Conservation (phyloP, 2,113 vertebrate species). For the Morone saxatilis region DNA sequence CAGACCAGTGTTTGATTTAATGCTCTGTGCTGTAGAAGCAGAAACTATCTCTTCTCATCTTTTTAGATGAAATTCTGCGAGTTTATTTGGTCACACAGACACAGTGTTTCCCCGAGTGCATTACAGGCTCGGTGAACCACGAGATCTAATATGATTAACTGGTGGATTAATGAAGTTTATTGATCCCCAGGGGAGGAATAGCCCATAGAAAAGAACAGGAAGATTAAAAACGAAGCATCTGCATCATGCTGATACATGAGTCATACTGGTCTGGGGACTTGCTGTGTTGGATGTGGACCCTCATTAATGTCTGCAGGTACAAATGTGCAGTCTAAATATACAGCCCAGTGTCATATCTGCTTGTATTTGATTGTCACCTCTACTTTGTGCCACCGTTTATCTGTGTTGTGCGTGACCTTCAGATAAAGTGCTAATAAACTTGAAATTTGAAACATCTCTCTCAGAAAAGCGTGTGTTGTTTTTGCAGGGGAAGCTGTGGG, state of each 20-base stretch:
- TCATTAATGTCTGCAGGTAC: background rate
- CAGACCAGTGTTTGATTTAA: background rate
- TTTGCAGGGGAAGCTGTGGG: conserved; percentile 27
- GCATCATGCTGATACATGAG: conserved; percentile 31
- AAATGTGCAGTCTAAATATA: background rate
- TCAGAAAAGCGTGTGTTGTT: conserved; percentile 17
- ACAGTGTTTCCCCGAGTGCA: background rate
- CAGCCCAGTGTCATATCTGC: background rate
- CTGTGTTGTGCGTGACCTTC: conserved; percentile 18
- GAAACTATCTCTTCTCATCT: background rate
- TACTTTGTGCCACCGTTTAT: background rate
- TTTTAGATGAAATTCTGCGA: background rate
- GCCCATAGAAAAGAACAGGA: conserved; percentile 15
- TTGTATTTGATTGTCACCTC: background rate
- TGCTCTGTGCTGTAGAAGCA: background rate
- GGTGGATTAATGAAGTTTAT: conserved; percentile 36
- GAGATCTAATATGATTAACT: conserved; percentile 34
- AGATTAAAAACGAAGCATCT: conserved; percentile 38
- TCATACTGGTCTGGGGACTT: conserved; percentile 23
- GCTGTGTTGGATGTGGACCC: background rate
- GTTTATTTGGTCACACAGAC: background rate
- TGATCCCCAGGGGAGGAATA: conserved; percentile 18
- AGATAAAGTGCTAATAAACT: conserved; percentile 35
- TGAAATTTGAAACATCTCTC: conserved; percentile 46
- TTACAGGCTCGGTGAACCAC: conserved; percentile 7